Percentiles rank a stretch among this genome's conserved stretches.
phyloP scores from a whole-genome alignment of 2,888 invertebrate species.

The Chesias legatella region DNA sequence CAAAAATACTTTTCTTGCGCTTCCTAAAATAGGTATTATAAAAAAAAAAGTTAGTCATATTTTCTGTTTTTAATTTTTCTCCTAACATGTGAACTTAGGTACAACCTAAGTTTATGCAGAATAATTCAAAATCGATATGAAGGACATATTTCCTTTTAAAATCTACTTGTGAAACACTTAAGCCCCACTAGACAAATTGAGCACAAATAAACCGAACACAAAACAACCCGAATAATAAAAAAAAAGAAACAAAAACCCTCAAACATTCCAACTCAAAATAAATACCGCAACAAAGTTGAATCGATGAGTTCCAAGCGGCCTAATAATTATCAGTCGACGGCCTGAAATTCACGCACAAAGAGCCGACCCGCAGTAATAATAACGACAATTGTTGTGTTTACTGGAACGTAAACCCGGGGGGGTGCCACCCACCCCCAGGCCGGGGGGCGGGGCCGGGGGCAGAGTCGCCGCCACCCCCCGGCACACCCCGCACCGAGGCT shows the following conservation, averaged over 20 bases:
- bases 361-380: conserved; percentile 79
- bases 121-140: no score
- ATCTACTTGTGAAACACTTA: no score
- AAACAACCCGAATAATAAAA: conserved; percentile 21
- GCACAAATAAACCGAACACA: conserved; percentile 8
- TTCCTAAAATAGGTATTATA: no score
- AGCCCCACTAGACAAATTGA: background rate
- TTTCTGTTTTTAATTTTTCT: no score
- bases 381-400: conserved; percentile 81
- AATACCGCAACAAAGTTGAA: conserved; percentile 69
- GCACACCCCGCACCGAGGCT: conserved; percentile 52
- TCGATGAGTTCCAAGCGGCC: conserved; percentile 67
- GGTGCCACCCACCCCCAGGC: conserved; percentile 24
- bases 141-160: no score
- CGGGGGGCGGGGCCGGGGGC: conserved; percentile 32
- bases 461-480: conserved; percentile 44
- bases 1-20: no score
- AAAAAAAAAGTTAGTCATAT: no score
- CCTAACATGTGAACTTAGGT: no score
- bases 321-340: conserved; percentile 78
- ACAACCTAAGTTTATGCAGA: no score
- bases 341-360: conserved; percentile 81
- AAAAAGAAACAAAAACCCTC: conserved; percentile 29
- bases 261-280: conserved; percentile 45
- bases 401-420: conserved; percentile 71